Base-by-base conservation (phyloP, 2,888 invertebrate genomes). In the Ichneumoninae sp. region DNA sequence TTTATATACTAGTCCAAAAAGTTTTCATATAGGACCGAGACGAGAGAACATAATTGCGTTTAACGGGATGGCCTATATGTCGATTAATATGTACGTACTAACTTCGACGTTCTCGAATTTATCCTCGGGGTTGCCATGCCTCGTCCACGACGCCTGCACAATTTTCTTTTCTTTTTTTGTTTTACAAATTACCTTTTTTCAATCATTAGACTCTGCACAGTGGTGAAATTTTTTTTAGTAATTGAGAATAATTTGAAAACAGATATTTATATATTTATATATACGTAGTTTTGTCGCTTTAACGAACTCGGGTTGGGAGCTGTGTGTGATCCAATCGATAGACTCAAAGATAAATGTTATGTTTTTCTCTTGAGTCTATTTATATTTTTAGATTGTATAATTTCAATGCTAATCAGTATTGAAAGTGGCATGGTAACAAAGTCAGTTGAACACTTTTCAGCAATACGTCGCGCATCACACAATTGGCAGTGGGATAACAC, bases 1-100 rank as follows among this genome's bases (percentile, higher is more conserved):
- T 8, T 7, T 83, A 69, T 83, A 88, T 89, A 89, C 90, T 90
- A 90, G 90, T 90, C 90, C 62, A 86, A 88, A 88, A 26, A 26
- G 26, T 71, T 71, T 74, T 78, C 75, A 66, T 66, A 50, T 54
- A 78, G 78, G 65, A 74, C 66, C 75, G 57, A 57, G 57, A 52
- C 68, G 44, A 80, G 72, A 72, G 68, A 60, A 68, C n/a, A 68
- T 40, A 33, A 57, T 80, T 80, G 40, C 71, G 60, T 80, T 80
- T 80, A 80, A 76, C 68, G 83, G 62, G 52, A 74, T 78, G 72
- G 78, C 74, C 68, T 82, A 44, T 75, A 65, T 71, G 76, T 77
- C 80, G 66, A 80, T 77, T 80, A 80, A 77, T 80, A 80, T 52
- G 33, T 72, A 65, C 68, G 77, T 72, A 82, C 77, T 82, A 62